Percentiles rank a stretch among this genome's conserved stretches.
These are phyloP conservation scores for Clarias laeviceps DNA, from an alignment of 2,797 vertebrate species.

Conservation along the genomic window DNA sequence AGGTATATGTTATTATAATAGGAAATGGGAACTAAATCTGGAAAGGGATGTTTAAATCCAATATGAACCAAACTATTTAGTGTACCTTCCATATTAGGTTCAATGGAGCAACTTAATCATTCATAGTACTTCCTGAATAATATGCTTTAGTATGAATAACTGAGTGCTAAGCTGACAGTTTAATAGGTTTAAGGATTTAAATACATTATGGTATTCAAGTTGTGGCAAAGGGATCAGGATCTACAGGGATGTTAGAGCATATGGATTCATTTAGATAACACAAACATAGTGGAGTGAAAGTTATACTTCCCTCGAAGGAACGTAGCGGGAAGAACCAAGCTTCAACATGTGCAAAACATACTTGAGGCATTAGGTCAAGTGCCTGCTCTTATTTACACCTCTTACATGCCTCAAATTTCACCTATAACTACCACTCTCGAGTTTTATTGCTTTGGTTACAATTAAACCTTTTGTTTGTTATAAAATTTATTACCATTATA, in stretches of 20 bases:
- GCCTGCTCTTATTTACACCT: conserved; percentile 17
- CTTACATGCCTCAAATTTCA: not conserved
- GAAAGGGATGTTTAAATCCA: not conserved
- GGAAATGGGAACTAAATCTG: not conserved
- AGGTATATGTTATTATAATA: not conserved
- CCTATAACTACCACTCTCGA: not conserved
- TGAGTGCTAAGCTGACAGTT: not conserved
- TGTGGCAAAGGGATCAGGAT: not conserved
- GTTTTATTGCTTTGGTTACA: not conserved
- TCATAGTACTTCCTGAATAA: not conserved
- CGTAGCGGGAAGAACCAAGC: conserved; percentile 20
- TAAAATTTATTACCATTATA: not conserved
- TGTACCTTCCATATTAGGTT: not conserved
- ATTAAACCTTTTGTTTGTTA: not conserved
- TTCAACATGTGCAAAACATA: conserved; percentile 44
- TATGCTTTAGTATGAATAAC: not conserved
- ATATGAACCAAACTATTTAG: not conserved
- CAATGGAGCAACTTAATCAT: not conserved
- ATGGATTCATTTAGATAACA: not conserved
- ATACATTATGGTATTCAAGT: not conserved
- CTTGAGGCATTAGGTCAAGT: conserved; percentile 34
- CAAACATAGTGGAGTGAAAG: conserved; percentile 9
- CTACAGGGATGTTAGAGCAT: not conserved
- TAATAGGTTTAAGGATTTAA: not conserved
- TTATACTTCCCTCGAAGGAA: not conserved